phyloP scores from a whole-genome alignment of 1,140 invertebrate species.

The Acromyrmex echinatior region DNA sequence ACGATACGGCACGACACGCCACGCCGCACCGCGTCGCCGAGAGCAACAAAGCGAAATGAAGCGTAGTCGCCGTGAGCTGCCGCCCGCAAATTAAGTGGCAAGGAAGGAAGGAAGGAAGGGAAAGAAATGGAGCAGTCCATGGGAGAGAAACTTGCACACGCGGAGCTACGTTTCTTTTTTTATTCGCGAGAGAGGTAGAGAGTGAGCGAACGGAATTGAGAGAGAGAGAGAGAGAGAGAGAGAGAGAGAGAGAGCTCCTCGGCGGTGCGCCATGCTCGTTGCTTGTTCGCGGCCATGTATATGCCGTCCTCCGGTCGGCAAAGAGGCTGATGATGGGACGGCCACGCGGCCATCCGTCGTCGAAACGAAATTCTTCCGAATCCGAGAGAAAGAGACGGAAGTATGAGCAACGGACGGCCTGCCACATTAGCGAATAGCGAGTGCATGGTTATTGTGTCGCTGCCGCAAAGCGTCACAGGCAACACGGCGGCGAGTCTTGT shows the following conservation, averaged over 20 bases:
- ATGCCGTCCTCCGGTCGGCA: conserved; percentile 54
- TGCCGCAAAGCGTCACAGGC: conserved; percentile 42
- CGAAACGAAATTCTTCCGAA: conserved; percentile 33
- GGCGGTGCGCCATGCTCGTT: conserved; percentile 76
- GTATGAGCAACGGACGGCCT: conserved; percentile 31
- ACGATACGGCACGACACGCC: not conserved
- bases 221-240: not conserved
- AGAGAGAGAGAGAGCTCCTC: conserved; percentile 29
- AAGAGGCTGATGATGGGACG: conserved; percentile 42
- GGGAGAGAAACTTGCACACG: not conserved
- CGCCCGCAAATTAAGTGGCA: not conserved
- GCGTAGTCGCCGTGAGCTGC: conserved; percentile 19
- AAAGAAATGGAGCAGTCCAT: conserved; percentile 33
- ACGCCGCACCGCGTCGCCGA: not conserved
- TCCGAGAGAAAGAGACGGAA: conserved; percentile 38
- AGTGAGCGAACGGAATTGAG: not conserved
- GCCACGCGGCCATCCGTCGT: conserved; percentile 66
- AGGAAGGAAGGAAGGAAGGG: not conserved
- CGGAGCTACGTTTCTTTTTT: conserved; percentile 1
- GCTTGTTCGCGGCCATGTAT: conserved; percentile 58
- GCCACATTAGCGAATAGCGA: conserved; percentile 56
- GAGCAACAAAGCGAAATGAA: conserved; percentile 13
- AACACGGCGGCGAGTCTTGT: conserved; percentile 52
- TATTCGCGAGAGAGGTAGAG: not conserved
- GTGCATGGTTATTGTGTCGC: conserved; percentile 68